A percentile compares a stretch with the other conserved stretches of the same genome.
phyloP scores from a whole-genome alignment of 2,113 vertebrate species.

The Ameiurus melas region DNA sequence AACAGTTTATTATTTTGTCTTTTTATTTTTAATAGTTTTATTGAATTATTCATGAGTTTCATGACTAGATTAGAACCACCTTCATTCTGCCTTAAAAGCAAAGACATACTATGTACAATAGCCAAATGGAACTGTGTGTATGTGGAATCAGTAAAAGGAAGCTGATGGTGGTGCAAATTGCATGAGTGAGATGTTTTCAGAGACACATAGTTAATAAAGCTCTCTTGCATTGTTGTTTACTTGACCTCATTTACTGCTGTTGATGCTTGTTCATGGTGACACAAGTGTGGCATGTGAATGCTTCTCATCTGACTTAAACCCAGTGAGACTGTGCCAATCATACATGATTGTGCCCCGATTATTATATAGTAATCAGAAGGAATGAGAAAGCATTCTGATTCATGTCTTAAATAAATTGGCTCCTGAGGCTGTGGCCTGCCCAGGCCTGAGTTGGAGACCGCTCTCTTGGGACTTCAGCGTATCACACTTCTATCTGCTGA shows the following conservation, averaged over 20 bases:
- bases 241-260: neutral
- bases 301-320: neutral
- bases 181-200: neutral
- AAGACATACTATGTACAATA: too few species aligned
- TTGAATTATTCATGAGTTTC: neutral
- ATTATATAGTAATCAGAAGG: slow-evolving; percentile 25
- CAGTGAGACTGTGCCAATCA: slow-evolving; percentile 16
- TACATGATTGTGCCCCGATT: neutral
- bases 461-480: neutral
- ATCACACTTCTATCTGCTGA: slow-evolving; percentile 21
- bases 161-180: neutral
- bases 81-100: neutral
- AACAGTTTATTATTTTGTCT: neutral
- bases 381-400: slow-evolving; percentile 18
- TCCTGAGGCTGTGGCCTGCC: slow-evolving; percentile 28
- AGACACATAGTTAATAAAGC: neutral
- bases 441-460: neutral
- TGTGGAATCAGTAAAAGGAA: neutral
- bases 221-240: neutral
- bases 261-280: neutral
- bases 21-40: neutral
- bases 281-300: neutral
- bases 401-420: slow-evolving; percentile 23
- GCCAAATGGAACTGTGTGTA: neutral
- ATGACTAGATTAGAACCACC: neutral